Conservation (phyloP, 2,797 vertebrate species). For the Lepus oiostolus region DNA sequence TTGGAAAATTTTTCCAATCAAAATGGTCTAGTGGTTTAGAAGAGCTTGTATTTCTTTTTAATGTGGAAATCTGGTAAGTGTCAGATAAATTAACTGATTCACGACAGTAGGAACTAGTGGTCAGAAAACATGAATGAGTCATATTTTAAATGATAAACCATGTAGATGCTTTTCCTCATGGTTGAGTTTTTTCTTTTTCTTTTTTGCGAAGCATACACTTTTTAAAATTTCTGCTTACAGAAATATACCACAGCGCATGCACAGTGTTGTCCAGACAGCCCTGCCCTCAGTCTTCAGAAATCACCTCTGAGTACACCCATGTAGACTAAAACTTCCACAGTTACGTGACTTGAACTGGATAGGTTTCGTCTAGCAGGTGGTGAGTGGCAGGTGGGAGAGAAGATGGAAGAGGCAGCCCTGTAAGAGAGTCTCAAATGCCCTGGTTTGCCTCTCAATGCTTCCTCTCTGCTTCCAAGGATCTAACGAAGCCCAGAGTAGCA, state of each 20-base stretch:
- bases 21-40: background rate
- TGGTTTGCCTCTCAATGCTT: background rate
- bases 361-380: background rate
- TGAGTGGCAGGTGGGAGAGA: background rate
- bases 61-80: constrained; percentile 37
- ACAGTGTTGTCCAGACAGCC: background rate
- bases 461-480: background rate
- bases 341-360: background rate
- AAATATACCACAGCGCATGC: background rate
- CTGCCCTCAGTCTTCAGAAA: background rate
- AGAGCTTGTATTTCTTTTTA: background rate
- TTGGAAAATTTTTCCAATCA: background rate
- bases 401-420: background rate
- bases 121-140: background rate
- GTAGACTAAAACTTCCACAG: background rate
- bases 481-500: background rate
- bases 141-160: constrained; percentile 33
- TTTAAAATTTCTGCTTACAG: background rate
- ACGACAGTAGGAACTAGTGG: background rate
- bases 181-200: background rate
- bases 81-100: background rate
- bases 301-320: background rate
- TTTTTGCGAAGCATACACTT: background rate
- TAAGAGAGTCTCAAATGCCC: background rate
- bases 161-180: background rate